Evolutionary conservation across 1,140 invertebrate species (phyloP).

Genomic region (Heliothis subflexa): DNA sequence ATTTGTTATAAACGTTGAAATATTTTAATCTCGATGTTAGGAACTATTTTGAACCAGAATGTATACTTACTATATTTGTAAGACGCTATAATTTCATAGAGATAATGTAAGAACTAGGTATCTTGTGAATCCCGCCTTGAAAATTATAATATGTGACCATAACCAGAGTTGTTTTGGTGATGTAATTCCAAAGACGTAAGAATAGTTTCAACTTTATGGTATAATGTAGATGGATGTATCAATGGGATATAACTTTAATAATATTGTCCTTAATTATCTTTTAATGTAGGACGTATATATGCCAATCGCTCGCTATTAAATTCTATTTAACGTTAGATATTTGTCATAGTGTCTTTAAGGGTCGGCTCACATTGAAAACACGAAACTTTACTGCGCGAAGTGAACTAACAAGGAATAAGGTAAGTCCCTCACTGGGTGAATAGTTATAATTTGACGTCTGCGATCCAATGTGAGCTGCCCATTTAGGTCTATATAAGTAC

Average conservation of each 20-base stretch:
- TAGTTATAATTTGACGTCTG: too few species aligned
- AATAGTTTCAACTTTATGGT: conserved; percentile 79
- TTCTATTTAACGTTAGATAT: conserved; percentile 51
- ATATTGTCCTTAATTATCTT: conserved; percentile 64
- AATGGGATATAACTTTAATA: conserved; percentile 58
- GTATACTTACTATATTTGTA: conserved; percentile 40
- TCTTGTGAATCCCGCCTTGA: conserved; percentile 81
- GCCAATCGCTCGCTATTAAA: conserved; percentile 57
- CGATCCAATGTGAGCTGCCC: not conserved
- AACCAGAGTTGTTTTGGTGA: conserved; percentile 83
- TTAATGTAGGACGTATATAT: conserved; percentile 54
- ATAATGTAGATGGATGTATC: conserved; percentile 72
- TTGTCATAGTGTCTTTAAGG: conserved; percentile 52
- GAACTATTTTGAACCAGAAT: conserved; percentile 38
- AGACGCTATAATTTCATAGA: conserved; percentile 36
- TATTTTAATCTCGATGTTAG: conserved; percentile 32
- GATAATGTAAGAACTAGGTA: conserved; percentile 32
- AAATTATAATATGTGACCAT: conserved; percentile 82
- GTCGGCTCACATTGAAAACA: not conserved
- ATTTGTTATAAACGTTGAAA: conserved; percentile 35
- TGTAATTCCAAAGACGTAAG: conserved; percentile 85
- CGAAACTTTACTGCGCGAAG: not conserved
- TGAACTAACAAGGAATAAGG: not conserved
- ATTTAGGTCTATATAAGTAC: conserved; percentile 21
- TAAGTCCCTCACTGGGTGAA: not conserved